These are phyloP conservation scores for Bombus superbus DNA, from an alignment of 1,140 invertebrate species.

Conservation along the genomic window DNA sequence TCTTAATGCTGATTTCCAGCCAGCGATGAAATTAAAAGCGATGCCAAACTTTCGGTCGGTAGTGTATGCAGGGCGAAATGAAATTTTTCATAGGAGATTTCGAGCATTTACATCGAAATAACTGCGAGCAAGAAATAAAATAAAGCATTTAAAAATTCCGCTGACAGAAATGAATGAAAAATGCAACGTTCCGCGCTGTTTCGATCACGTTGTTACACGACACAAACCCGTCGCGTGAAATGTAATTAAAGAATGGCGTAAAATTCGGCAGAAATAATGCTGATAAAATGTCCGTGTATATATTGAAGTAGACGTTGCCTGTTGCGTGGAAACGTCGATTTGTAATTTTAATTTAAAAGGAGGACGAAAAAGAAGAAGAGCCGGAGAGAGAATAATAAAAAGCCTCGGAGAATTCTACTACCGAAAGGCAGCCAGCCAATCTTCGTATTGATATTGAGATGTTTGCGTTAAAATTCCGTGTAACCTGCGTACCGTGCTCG, in stretches of 20 bases:
- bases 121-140: background rate
- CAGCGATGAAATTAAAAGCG: background rate
- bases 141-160: background rate
- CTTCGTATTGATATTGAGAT: background rate
- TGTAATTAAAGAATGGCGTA: background rate
- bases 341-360: background rate
- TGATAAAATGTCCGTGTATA: background rate
- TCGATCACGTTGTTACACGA: background rate
- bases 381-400: background rate
- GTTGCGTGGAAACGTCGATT: background rate
- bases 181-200: background rate
- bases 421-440: too few relatives aligned
- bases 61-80: background rate
- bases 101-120: background rate
- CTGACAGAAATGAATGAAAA: background rate
- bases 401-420: background rate
- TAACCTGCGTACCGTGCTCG: background rate
- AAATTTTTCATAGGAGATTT: constrained; percentile 8
- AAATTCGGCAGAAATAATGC: background rate
- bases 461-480: constrained; percentile 6
- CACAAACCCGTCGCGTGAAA: background rate
- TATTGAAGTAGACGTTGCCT: background rate
- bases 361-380: background rate
- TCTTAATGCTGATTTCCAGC: background rate
- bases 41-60: background rate